Conservation (phyloP, 2,113 vertebrate species). For the Antidorcas marsupialis region DNA sequence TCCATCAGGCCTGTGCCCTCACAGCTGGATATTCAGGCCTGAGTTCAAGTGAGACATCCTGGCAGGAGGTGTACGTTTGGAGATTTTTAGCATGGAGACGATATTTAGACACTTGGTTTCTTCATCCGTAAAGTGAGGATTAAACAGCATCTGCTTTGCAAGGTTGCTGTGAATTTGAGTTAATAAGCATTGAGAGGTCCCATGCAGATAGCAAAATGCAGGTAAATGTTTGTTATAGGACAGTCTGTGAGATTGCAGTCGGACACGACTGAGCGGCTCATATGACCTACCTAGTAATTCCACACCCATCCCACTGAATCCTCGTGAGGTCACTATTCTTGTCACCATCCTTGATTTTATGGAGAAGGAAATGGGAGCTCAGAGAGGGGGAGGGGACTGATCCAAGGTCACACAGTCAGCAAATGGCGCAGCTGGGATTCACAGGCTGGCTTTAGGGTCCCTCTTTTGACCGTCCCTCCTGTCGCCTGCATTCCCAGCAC, state of each 20-base stretch:
- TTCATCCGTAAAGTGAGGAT: not conserved
- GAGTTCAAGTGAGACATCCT: not conserved
- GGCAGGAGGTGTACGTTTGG: not conserved
- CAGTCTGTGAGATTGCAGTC: not conserved
- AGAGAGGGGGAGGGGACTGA: not conserved
- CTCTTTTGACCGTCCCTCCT: not conserved
- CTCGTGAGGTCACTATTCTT: fast-evolving
- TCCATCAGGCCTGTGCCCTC: fast-evolving
- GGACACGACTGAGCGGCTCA: not conserved
- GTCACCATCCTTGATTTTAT: not conserved
- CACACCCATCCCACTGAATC: fast-evolving
- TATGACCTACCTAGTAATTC: not conserved
- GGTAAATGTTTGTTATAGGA: not conserved
- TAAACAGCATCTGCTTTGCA: not conserved
- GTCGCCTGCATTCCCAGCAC: not conserved
- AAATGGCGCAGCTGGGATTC: fast-evolving
- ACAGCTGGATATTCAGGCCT: not conserved
- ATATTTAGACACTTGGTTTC: not conserved
- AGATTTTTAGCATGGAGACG: not conserved
- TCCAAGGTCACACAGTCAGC: not conserved
- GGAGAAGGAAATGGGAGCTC: not conserved
- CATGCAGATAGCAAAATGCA: not conserved
- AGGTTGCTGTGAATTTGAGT: not conserved
- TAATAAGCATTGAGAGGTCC: no score
- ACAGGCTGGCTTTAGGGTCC: not conserved